These are phyloP conservation scores for Gallinago undulata DNA, from an alignment of 2,113 vertebrate species.

Conservation along the genomic window DNA sequence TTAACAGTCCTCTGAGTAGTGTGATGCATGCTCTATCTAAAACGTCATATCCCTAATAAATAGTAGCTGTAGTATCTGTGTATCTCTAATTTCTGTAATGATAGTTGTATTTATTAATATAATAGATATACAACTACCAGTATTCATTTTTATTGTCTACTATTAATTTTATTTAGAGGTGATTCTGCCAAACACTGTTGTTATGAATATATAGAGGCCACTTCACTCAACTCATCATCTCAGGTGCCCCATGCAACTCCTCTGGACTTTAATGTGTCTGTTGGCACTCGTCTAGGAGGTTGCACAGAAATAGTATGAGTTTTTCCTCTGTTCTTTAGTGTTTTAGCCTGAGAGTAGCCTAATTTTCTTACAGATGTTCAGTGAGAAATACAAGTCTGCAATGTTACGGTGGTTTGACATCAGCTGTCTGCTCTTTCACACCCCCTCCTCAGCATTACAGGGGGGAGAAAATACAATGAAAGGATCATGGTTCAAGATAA, in stretches of 20 bases:
- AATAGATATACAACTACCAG: not conserved
- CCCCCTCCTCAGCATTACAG: not conserved
- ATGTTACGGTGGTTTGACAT: not conserved
- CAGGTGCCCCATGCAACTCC: not conserved
- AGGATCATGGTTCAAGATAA: not conserved
- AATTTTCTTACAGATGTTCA: not conserved
- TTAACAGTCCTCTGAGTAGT: not conserved
- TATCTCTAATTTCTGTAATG: not conserved
- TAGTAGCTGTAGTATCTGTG: not conserved
- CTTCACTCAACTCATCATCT: not conserved
- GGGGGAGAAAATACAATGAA: not conserved
- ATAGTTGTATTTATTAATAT: not conserved
- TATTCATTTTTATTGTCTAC: not conserved
- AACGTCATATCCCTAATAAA: not conserved
- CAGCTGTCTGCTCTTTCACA: not conserved
- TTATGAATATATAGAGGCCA: not conserved
- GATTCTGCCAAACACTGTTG: not conserved
- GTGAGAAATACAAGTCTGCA: not conserved
- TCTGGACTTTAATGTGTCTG: not conserved
- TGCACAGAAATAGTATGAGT: not conserved
- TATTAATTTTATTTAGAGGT: not conserved
- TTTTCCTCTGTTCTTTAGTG: not conserved
- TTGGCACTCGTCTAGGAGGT: not conserved
- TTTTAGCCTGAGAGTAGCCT: not conserved
- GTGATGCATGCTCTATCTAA: not conserved